Evolutionary conservation across 2,113 vertebrate species (phyloP).

Genomic region (Hipposideros armiger): DNA sequence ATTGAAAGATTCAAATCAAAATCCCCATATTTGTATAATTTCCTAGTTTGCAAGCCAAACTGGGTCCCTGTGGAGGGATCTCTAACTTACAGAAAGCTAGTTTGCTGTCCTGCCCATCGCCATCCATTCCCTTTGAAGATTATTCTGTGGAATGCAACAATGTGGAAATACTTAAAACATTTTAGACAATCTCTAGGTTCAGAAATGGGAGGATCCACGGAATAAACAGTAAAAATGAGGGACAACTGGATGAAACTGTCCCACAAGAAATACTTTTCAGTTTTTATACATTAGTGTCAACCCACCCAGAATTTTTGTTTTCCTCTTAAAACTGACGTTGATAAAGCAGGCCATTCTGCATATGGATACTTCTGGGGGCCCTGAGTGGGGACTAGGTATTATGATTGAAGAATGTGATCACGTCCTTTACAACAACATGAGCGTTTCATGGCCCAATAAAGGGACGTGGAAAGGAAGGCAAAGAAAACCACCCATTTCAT

Average conservation of each 20-base stretch:
- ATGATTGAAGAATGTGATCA: background rate
- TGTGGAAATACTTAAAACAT: conserved; percentile 5
- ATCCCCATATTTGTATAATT: background rate
- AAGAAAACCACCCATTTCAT: background rate
- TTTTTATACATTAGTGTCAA: background rate
- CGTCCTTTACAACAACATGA: background rate
- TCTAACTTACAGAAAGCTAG: background rate
- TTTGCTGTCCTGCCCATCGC: background rate
- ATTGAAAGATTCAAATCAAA: background rate
- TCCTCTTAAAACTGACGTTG: conserved; percentile 35
- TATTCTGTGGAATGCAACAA: background rate
- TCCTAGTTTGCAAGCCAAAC: background rate
- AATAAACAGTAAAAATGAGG: conserved; percentile 10
- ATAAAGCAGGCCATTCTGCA: background rate
- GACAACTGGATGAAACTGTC: background rate
- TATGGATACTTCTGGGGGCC: background rate
- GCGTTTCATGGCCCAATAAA: background rate
- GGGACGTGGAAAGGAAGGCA: background rate
- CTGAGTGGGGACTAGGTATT: background rate
- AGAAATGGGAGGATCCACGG: conserved; percentile 4
- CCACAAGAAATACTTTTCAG: background rate
- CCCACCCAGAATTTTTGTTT: background rate
- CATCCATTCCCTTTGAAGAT: background rate
- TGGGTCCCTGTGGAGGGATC: background rate
- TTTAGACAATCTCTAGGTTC: conserved; percentile 3